Base-by-base conservation (phyloP, 2,888 invertebrate species). In the Brenthis daphne region DNA sequence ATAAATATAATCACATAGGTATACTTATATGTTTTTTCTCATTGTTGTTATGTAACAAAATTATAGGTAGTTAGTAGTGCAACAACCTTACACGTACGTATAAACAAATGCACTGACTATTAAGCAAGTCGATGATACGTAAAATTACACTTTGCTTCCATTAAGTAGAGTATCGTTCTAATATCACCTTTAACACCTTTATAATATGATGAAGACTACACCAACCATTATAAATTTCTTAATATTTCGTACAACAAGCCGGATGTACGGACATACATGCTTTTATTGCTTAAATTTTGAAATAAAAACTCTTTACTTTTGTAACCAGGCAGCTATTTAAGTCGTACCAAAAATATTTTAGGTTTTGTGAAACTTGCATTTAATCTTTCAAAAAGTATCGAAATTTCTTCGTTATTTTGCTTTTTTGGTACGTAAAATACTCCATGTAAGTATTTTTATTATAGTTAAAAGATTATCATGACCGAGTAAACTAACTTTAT, bases 61-160 rank as follows among this genome's bases (percentile, higher is more conserved):
- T 16, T 24, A 56, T 56, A 57, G 57, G 20, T 47, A 58, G 20
- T 57, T 3, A 48, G 37, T 43, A 60, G 60, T 60, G 60, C 60
- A 60, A 60, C 33, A 33, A 60, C 50, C 60, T 50, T 60, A 50
- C 16, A 60, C n/a, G 33, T 60, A 60, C n/a, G 33, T 60, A 48
- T 60, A 60, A 60, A 60, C 60, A 29, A 50, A 60, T 43, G 37
- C 29, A 50, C 16, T 50, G 29, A 29, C 12, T 29, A 60, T 60
- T 60, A 60, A 60, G 2, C 16, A 60, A 50, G 33, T n/a, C 60
- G 60, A n/a, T 60, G 60, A 60, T 60, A 60, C 33, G 60, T 16
- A 50, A 60, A 60, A 60, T 60, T 60, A 29, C 48, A n/a, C 48
- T 60, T 48, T 11, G 50, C 29, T 50, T 48, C n/a, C 48, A 29